Evolutionary conservation across 2,113 vertebrate genomes (phyloP), one percentile per base, ranked within the genome.

Genomic region (Dolichallabes microphthalmus): DNA sequence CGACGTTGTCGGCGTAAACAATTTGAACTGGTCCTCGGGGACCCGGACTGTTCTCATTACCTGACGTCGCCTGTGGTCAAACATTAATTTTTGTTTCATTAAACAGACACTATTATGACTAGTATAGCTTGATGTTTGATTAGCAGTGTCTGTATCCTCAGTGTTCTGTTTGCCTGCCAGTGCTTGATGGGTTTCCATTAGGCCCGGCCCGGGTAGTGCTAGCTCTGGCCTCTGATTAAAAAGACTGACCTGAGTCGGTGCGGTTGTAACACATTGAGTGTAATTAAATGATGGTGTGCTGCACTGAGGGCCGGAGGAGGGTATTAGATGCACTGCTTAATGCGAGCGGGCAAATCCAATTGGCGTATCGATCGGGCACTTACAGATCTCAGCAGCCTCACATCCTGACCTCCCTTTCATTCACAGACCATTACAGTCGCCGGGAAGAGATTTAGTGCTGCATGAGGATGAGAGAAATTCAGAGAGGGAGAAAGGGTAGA

Each of bases 291-390:
- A 91, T 91, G 86, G 83, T 89, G 85, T 89, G 45, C 73, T 86
- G 85, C 86, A 89, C 88, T 35, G 86, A 93, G 30, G 85, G 87
- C 88, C 83, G 81, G 83, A 82, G 90, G 87, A 79, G 74, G 80
- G 83, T 90, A 92, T 93, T 92, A 93, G 92, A 93, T 91, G 91
- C 90, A 90, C 88, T 90, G 85, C 88, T 91, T 93, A 93, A 94
- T 93, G 91, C 80, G 89, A 91, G 88, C 89, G 86, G 90, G 88
- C 90, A 92, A 94, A 94, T 92, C 88, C 87, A 92, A 92, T 93
- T 85, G 82, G 82, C 32, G 45, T 94, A 94, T 94, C 87, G 94
- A 94, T 94, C 91, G 86, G 84, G 79, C 85, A 84, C 89, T 92
- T 93, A 92, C 92, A 92, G 93, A 90, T 92, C 91, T 91, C 85